These are phyloP conservation scores for Eptesicus fuscus DNA, from an alignment of 2,113 vertebrate genomes.

Conservation along the genomic window DNA sequence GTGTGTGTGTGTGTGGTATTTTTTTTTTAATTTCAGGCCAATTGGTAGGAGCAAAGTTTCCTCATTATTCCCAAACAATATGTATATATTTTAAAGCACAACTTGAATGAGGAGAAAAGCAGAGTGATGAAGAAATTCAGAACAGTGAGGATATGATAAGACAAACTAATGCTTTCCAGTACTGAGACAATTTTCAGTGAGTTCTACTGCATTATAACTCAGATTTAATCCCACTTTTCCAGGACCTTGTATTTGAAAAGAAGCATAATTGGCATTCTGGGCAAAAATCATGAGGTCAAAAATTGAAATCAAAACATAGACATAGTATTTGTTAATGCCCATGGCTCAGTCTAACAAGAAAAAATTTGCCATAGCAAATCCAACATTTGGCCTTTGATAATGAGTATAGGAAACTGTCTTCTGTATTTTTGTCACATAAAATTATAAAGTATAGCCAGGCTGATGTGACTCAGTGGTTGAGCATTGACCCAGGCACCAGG, in stretches of 20 bases:
- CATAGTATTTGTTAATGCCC: background rate
- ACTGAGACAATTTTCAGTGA: background rate
- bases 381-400: background rate
- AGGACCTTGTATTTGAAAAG: background rate
- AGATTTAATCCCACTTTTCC: background rate
- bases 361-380: background rate
- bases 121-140: slow-evolving; percentile 46
- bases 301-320: background rate
- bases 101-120: slow-evolving; percentile 54
- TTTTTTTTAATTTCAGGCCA: slow-evolving; percentile 74
- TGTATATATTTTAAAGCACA: slow-evolving; percentile 53
- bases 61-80: slow-evolving; percentile 72
- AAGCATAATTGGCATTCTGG: background rate
- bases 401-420: background rate
- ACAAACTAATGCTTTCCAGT: slow-evolving; percentile 1
- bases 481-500: too few species aligned
- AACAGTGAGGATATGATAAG: slow-evolving; percentile 43
- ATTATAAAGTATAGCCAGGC: background rate
- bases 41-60: slow-evolving; percentile 74
- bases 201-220: background rate
- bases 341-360: background rate
- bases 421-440: background rate
- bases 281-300: background rate
- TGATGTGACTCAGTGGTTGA: too few species aligned
- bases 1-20: too few species aligned